These are phyloP conservation scores for Empis livida DNA, from an alignment of 2,888 invertebrate genomes.

Conservation along the genomic window DNA sequence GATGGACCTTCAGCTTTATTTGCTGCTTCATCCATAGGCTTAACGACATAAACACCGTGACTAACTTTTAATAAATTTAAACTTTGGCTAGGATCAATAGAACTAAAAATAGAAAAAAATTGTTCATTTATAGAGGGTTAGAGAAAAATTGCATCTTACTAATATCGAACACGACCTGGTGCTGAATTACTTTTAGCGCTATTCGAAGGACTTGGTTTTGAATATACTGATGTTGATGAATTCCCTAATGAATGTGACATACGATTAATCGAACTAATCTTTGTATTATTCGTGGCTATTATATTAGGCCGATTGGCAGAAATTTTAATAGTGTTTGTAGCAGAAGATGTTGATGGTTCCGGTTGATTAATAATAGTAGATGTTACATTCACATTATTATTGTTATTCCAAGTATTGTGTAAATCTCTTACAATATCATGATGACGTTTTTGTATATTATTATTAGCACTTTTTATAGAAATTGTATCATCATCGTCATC, in stretches of 20 bases:
- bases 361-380: background rate
- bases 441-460: slow-evolving; percentile 22
- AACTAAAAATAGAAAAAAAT: slow-evolving; percentile 18
- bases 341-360: slow-evolving; percentile 2
- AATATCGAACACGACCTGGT: slow-evolving; percentile 33
- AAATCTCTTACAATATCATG: slow-evolving; percentile 46
- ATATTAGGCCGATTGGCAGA: slow-evolving; percentile 25
- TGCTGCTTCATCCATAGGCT: slow-evolving; percentile 52
- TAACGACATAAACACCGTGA: slow-evolving; percentile 48
- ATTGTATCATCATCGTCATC: slow-evolving; percentile 27
- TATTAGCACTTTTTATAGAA: slow-evolving; percentile 24
- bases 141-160: slow-evolving; percentile 11
- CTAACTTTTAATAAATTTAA: slow-evolving; percentile 36
- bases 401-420: slow-evolving; percentile 60
- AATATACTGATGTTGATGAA: slow-evolving; percentile 34
- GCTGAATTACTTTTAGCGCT: slow-evolving; percentile 37
- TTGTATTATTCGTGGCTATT: slow-evolving; percentile 14
- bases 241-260: slow-evolving; percentile 35
- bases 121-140: no score
- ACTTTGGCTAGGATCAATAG: slow-evolving; percentile 35
- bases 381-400: slow-evolving; percentile 15
- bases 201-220: slow-evolving; percentile 36
- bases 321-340: slow-evolving; percentile 19
- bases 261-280: slow-evolving; percentile 26
- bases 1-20: slow-evolving; percentile 51